Conservation (phyloP, 1,140 invertebrate genomes). For the Drusus annulatus region DNA sequence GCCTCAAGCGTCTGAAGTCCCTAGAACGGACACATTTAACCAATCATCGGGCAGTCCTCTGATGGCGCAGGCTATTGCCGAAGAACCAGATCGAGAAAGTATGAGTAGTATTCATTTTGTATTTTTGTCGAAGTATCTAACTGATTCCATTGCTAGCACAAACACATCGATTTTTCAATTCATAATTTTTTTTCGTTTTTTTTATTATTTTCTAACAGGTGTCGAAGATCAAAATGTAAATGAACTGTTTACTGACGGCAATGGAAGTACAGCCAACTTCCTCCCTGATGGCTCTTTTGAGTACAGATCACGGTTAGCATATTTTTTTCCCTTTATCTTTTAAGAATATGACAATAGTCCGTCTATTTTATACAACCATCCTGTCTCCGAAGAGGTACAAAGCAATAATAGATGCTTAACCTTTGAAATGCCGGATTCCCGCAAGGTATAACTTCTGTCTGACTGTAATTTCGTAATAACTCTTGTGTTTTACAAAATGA, state of each 20-base stretch:
- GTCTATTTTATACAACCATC: too few relatives aligned
- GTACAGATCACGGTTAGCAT: constrained; percentile 33
- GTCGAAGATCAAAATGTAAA: not conserved
- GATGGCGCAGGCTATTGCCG: not conserved
- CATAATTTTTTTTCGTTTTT: not conserved
- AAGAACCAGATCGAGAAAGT: not conserved
- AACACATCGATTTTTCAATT: not conserved
- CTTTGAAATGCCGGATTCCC: too few relatives aligned
- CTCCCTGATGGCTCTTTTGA: constrained; percentile 34
- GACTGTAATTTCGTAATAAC: too few relatives aligned
- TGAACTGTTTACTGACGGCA: not conserved
- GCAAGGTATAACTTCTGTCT: too few relatives aligned
- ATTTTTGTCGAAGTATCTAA: not conserved
- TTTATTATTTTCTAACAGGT: not conserved
- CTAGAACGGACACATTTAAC: not conserved
- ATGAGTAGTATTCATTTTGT: not conserved
- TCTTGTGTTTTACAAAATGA: too few relatives aligned
- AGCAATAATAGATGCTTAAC: too few relatives aligned
- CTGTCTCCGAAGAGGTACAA: too few relatives aligned
- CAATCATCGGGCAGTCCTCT: not conserved
- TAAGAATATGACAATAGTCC: too few relatives aligned
- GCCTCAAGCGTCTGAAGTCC: not conserved
- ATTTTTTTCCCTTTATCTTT: too few relatives aligned
- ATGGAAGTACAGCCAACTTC: not conserved
- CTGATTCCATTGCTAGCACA: not conserved